Evolutionary conservation across 2,888 invertebrate genomes (phyloP).

Genomic region (Euproctis similis): DNA sequence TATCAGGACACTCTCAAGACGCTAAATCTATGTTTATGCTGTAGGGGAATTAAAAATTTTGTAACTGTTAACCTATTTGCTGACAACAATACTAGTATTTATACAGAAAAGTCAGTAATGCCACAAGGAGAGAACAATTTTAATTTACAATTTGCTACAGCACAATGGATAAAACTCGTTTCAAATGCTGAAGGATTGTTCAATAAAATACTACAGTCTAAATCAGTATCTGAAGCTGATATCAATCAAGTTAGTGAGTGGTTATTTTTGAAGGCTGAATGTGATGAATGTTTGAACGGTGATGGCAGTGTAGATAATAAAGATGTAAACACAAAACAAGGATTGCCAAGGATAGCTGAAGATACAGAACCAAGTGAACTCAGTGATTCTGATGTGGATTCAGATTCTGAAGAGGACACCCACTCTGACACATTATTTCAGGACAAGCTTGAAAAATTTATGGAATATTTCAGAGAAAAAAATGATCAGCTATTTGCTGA

Average conservation of each 20-base stretch:
- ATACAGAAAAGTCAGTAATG: conserved; percentile 48
- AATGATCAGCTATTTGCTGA: conserved; percentile 81
- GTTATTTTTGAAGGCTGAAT: conserved; percentile 90
- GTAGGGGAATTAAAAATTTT: conserved; percentile 81
- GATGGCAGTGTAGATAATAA: conserved; percentile 68
- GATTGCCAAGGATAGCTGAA: conserved; percentile 67
- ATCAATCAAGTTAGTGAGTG: conserved; percentile 85
- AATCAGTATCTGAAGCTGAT: conserved; percentile 81
- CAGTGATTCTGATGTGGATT: conserved; percentile 77
- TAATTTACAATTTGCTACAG: conserved; percentile 87
- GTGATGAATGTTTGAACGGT: conserved; percentile 85
- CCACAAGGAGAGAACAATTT: conserved; percentile 67
- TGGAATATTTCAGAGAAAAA: conserved; percentile 81
- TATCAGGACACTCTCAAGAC: conserved; percentile 82
- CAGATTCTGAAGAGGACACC: conserved; percentile 72
- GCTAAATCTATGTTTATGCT: conserved; percentile 79
- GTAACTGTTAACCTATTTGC: conserved; percentile 83
- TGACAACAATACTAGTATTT: conserved; percentile 77
- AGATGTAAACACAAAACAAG: conserved; percentile 58
- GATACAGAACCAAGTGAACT: conserved; percentile 77
- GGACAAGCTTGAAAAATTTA: conserved; percentile 82
- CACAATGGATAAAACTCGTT: conserved; percentile 88
- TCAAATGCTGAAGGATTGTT: conserved; percentile 90
- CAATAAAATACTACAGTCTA: conserved; percentile 82
- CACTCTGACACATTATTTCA: conserved; percentile 80